These are phyloP conservation scores for Premnoplex brunnescens DNA, from an alignment of 2,797 vertebrate genomes.

Conservation along the genomic window DNA sequence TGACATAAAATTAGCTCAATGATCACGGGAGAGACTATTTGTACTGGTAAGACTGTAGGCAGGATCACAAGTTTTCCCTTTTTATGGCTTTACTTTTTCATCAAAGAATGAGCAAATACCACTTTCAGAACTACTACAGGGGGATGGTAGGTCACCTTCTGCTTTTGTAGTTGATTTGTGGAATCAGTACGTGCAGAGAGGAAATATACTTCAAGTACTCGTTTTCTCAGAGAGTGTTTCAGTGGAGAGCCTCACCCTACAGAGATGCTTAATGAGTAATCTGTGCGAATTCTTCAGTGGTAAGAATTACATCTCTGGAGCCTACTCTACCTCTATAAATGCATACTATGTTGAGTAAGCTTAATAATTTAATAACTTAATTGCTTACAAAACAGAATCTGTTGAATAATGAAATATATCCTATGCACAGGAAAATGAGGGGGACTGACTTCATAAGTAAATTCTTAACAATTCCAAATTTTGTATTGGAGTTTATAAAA, in stretches of 20 bases:
- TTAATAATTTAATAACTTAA: neutral
- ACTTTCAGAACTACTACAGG: neutral
- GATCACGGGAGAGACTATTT: neutral
- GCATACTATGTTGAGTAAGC: neutral
- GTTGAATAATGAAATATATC: neutral
- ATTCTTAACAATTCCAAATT: neutral
- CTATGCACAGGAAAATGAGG: neutral
- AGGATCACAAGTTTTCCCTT: neutral
- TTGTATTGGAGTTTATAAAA: neutral
- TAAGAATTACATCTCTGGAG: neutral
- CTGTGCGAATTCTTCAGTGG: neutral
- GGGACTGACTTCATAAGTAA: neutral
- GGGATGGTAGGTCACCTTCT: neutral
- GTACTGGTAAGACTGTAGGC: neutral
- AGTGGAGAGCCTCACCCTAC: neutral
- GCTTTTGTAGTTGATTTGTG: neutral
- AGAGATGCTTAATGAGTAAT: neutral
- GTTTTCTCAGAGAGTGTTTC: neutral
- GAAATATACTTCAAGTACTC: neutral
- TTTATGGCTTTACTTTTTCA: neutral
- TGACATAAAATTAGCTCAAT: neutral
- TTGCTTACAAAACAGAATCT: neutral
- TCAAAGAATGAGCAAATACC: neutral
- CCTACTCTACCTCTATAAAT: slow-evolving; percentile 30
- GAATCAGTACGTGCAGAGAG: neutral